These are phyloP conservation scores for Hyla sarda DNA, from an alignment of 2,113 vertebrate genomes.

Conservation along the genomic window DNA sequence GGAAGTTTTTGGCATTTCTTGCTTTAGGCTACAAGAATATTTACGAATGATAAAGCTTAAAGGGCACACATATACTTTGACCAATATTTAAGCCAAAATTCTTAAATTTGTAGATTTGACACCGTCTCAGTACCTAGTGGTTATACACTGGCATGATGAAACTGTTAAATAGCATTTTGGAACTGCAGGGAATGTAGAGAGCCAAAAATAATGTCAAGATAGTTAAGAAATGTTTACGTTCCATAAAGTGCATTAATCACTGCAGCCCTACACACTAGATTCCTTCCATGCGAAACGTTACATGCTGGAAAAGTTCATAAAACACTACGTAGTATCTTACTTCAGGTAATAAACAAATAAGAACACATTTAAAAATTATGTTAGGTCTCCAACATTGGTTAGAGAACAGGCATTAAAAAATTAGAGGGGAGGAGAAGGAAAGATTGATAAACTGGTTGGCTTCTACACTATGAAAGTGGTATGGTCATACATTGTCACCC, in stretches of 20 bases:
- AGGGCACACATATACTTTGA: neutral
- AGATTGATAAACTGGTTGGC: too few relatives aligned
- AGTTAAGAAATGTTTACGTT: conserved; percentile 30
- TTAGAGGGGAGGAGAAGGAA: too few relatives aligned
- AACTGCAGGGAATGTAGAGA: neutral
- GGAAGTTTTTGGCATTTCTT: neutral
- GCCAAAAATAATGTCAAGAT: conserved; percentile 36
- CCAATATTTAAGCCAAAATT: neutral
- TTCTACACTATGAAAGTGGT: too few relatives aligned
- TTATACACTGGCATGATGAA: neutral
- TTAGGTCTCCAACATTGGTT: too few relatives aligned
- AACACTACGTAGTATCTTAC: neutral
- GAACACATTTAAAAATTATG: neutral
- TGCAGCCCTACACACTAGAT: neutral
- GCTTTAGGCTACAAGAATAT: neutral
- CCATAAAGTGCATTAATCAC: conserved; percentile 31
- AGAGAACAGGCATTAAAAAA: too few relatives aligned
- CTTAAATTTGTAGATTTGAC: neutral
- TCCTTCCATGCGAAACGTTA: conserved; percentile 8
- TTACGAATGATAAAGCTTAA: neutral
- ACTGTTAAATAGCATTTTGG: conserved; percentile 32
- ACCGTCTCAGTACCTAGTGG: neutral
- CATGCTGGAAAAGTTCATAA: conserved; percentile 8
- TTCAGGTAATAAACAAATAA: neutral
- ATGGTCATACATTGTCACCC: too few relatives aligned